These are phyloP conservation scores for Cataglyphis albicans DNA, from an alignment of 2,888 invertebrate species.

Conservation along the genomic window DNA sequence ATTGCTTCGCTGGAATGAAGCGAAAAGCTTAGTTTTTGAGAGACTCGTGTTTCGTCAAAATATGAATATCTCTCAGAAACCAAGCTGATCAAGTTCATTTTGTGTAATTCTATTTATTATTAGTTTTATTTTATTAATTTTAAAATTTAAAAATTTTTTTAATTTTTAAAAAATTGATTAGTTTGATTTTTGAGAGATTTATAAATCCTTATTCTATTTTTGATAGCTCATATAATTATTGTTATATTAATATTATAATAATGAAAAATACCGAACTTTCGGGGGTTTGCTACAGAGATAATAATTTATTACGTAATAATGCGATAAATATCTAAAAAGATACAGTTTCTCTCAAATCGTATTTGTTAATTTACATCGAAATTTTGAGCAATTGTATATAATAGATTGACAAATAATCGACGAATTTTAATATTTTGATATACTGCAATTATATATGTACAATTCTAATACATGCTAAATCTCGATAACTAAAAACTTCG, in stretches of 20 bases:
- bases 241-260: background rate
- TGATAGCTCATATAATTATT: slow-evolving; percentile 9
- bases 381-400: slow-evolving; percentile 74
- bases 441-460: slow-evolving; percentile 23
- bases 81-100: background rate
- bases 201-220: background rate
- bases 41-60: background rate
- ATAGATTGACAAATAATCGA: slow-evolving; percentile 60
- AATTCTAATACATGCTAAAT: slow-evolving; percentile 39
- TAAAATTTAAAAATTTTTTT: background rate
- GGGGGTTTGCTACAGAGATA: slow-evolving; percentile 70
- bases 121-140: background rate
- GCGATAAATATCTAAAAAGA: slow-evolving; percentile 81
- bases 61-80: background rate
- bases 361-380: slow-evolving; percentile 74
- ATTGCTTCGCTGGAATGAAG: background rate
- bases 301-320: slow-evolving; percentile 80
- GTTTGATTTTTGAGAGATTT: background rate
- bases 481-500: background rate
- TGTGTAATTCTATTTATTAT: background rate
- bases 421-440: slow-evolving; percentile 46
- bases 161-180: background rate
- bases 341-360: slow-evolving; percentile 73
- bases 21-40: background rate
- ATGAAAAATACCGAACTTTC: slow-evolving; percentile 13